Percentiles rank a stretch among this genome's conserved stretches.
Evolutionary conservation across 2,888 invertebrate genomes (phyloP).

Genomic region (Phalangium opilio): DNA sequence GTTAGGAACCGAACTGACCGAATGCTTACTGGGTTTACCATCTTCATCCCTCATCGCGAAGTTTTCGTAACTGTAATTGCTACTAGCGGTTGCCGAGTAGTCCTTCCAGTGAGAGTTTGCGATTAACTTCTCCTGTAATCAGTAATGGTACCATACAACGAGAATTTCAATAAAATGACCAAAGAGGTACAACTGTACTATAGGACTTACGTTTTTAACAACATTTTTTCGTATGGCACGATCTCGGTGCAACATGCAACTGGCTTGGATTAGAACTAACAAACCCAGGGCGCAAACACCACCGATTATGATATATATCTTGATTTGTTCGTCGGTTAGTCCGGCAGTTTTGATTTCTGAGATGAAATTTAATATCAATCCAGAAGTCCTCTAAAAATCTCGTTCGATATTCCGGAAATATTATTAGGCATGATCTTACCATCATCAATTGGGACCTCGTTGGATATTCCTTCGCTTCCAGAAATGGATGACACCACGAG

Average conservation of each 20-base stretch:
- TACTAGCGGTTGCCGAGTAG: slow-evolving; percentile 49
- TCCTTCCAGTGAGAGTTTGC: slow-evolving; percentile 78
- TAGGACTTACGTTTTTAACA: not conserved
- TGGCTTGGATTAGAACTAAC: slow-evolving; percentile 65
- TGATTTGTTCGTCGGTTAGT: slow-evolving; percentile 33
- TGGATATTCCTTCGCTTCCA: slow-evolving; percentile 1
- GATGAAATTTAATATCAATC: slow-evolving; percentile 18
- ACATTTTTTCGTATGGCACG: not conserved
- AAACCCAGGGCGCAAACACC: slow-evolving; percentile 63
- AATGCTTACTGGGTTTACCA: slow-evolving; percentile 10
- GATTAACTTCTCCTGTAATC: slow-evolving; percentile 58
- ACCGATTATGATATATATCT: slow-evolving; percentile 65
- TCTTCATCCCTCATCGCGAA: slow-evolving; percentile 38
- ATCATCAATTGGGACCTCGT: not conserved
- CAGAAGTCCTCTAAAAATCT: slow-evolving; percentile 4
- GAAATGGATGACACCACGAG: slow-evolving; percentile 36
- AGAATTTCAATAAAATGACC: not conserved
- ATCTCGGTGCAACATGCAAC: slow-evolving; percentile 53
- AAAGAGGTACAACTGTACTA: no score
- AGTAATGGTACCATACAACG: not conserved
- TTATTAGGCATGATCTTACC: no score
- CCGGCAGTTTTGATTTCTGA: slow-evolving; percentile 25
- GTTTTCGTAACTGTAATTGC: slow-evolving; percentile 78
- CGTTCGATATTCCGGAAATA: no score
- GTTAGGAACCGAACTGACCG: slow-evolving; percentile 17